phyloP scores from a whole-genome alignment of 1,140 invertebrate genomes.

The Odontomachus brunneus region DNA sequence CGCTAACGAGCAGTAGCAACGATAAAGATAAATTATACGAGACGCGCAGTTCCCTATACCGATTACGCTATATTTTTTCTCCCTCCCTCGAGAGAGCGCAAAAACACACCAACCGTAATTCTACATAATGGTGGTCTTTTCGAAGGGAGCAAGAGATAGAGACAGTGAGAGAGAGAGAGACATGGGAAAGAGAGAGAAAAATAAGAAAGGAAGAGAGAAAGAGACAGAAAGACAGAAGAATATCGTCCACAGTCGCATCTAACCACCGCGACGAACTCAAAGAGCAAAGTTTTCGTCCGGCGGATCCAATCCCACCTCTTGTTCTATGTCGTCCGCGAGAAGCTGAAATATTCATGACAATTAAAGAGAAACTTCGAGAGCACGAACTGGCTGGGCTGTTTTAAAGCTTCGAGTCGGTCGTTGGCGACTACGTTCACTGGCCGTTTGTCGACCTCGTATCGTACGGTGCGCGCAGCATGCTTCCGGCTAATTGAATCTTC shows the following conservation, averaged over 20 bases:
- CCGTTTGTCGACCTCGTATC: slow-evolving; percentile 28
- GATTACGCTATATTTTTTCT: slow-evolving; percentile 26
- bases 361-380: slow-evolving; percentile 55
- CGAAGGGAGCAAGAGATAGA: neutral
- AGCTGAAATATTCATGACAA: slow-evolving; percentile 67
- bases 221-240: neutral
- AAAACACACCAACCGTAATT: slow-evolving; percentile 41
- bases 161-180: too few species aligned
- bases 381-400: slow-evolving; percentile 8
- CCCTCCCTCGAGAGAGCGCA: neutral
- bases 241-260: slow-evolving; percentile 1
- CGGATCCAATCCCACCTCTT: slow-evolving; percentile 11
- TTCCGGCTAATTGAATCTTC: slow-evolving; percentile 60
- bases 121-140: slow-evolving; percentile 19
- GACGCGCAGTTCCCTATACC: neutral
- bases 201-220: too few species aligned
- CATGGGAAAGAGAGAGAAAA: too few species aligned
- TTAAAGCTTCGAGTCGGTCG: slow-evolving; percentile 1
- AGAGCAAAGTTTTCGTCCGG: slow-evolving; percentile 43
- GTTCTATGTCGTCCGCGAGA: neutral
- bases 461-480: neutral
- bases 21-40: neutral
- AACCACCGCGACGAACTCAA: slow-evolving; percentile 1
- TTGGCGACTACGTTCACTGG: slow-evolving; percentile 6
- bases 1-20: neutral